Evolutionary conservation across 1,140 invertebrate species (phyloP).

Genomic region (Asobara japonica): DNA sequence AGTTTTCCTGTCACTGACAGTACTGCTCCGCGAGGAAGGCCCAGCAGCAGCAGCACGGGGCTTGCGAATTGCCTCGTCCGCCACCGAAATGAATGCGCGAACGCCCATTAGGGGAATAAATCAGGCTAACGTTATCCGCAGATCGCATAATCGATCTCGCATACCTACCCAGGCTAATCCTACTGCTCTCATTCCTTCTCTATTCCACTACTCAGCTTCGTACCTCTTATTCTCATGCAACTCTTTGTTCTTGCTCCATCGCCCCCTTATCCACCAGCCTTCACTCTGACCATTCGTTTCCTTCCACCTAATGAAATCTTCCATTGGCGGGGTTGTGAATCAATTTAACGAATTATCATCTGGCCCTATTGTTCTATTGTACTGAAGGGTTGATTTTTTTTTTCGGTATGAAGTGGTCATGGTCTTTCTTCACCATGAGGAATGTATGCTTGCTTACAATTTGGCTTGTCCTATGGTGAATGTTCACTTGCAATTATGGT

Average conservation of each 20-base stretch:
- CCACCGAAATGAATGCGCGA: slow-evolving; percentile 66
- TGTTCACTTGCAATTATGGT: slow-evolving; percentile 60
- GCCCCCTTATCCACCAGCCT: not conserved
- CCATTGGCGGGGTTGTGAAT: not conserved
- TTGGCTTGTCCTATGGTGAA: slow-evolving; percentile 56
- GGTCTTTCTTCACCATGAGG: not conserved
- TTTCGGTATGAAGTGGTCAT: not conserved
- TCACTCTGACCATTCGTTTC: not conserved
- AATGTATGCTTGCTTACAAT: slow-evolving; percentile 49
- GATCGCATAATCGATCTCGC: slow-evolving; percentile 63
- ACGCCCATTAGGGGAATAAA: slow-evolving; percentile 68
- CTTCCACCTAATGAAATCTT: slow-evolving; percentile 2
- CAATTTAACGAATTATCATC: slow-evolving; percentile 4
- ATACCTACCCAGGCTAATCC: slow-evolving; percentile 46
- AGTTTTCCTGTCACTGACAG: slow-evolving; percentile 56
- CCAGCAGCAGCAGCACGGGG: slow-evolving; percentile 52
- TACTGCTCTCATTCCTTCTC: slow-evolving; percentile 43
- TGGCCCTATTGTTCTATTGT: not conserved
- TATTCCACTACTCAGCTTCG: not conserved
- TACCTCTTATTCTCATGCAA: slow-evolving; percentile 10
- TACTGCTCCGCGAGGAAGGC: slow-evolving; percentile 30
- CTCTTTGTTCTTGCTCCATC: slow-evolving; percentile 1
- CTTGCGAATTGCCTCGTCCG: slow-evolving; percentile 62
- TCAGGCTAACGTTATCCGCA: slow-evolving; percentile 66
- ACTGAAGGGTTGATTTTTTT: not conserved